Conservation (phyloP, 2,797 vertebrate species). For the Sebastes elongatus region DNA sequence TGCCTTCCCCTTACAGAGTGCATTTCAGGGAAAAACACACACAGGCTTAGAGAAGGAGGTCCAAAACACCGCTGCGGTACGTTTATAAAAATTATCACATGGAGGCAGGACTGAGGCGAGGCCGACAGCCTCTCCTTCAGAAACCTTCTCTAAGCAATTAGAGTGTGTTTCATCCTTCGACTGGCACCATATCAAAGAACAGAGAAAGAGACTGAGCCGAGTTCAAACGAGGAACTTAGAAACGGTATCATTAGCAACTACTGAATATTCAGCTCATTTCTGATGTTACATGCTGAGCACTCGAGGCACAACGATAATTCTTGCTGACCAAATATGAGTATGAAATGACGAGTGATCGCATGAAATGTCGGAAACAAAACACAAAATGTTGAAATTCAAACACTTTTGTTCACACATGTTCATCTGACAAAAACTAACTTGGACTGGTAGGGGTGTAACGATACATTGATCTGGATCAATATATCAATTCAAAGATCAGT, state of each 20-base stretch:
- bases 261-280: conserved; percentile 46
- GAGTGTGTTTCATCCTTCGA: conserved; percentile 47
- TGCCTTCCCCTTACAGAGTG: neutral
- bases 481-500: too few relatives aligned
- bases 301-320: neutral
- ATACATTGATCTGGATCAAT: too few relatives aligned
- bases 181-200: conserved; percentile 58
- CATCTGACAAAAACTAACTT: neutral
- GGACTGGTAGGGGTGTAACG: too few relatives aligned
- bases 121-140: conserved; percentile 18
- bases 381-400: neutral
- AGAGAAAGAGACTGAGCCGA: conserved; percentile 1
- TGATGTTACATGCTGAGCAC: neutral
- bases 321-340: neutral
- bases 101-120: conserved; percentile 19
- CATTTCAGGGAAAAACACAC: conserved; percentile 4
- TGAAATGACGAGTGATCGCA: neutral
- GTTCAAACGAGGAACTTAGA: conserved; percentile 40
- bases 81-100: conserved; percentile 10
- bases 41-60: neutral
- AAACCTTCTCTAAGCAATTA: conserved; percentile 40
- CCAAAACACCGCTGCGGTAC: conserved; percentile 2
- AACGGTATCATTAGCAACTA: conserved; percentile 19
- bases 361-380: neutral
- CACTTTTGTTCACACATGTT: neutral